Conservation (phyloP, 1,140 invertebrate genomes). For the Contarinia nasturtii region DNA sequence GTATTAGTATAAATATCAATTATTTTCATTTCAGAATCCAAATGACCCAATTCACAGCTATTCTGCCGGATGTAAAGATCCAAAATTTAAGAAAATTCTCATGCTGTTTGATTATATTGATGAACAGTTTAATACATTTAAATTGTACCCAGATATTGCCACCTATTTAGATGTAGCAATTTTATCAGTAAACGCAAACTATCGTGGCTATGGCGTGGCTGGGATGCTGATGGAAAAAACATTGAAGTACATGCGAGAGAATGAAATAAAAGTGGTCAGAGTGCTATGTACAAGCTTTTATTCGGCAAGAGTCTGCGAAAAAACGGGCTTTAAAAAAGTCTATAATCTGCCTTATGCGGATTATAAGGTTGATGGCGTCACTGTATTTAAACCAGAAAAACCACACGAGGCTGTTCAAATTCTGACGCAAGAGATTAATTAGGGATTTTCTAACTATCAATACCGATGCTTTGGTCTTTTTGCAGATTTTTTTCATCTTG, state of each 20-base stretch:
- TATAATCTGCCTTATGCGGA: conserved; percentile 41
- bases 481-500: too few species aligned
- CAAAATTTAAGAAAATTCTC: conserved; percentile 38
- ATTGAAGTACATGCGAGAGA: conserved; percentile 19
- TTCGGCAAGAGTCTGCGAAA: conserved; percentile 44
- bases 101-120: conserved; percentile 32
- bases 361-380: conserved; percentile 34
- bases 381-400: conserved; percentile 31
- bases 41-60: background rate
- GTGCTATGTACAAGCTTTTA: conserved; percentile 47
- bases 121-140: conserved; percentile 28
- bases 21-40: background rate
- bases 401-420: conserved; percentile 32
- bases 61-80: conserved; percentile 26
- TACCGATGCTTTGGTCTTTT: too few species aligned
- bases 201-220: conserved; percentile 40
- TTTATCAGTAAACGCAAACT: conserved; percentile 36
- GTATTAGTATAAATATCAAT: too few species aligned
- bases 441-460: too few species aligned
- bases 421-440: conserved; percentile 24
- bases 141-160: conserved; percentile 30
- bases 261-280: conserved; percentile 15
- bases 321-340: conserved; percentile 41
- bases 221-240: conserved; percentile 35
- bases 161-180: conserved; percentile 36